Evolutionary conservation across 1,140 invertebrate genomes (phyloP), one percentile per base, ranked within the genome.

Genomic region (Temnothorax longispinosus): DNA sequence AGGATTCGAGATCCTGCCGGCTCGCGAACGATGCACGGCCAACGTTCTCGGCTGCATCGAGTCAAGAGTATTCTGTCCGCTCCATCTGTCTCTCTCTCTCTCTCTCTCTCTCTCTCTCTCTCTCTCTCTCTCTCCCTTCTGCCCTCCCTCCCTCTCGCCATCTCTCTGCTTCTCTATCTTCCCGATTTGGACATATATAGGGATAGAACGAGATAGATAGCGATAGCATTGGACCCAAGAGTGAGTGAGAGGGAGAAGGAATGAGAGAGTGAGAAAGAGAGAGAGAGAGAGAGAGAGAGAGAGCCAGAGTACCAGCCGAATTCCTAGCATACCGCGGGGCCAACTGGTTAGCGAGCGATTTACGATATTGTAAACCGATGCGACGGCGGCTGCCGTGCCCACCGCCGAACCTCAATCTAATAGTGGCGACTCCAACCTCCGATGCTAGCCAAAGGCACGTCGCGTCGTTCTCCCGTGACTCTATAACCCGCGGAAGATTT

Each of bases 341-440:
- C 93, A 91, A 94, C 94, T 94, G 94, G 94, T 95, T 94, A 94
- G 94, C 93, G 91, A 93, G 91, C 93, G 94, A 94, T 95, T 94
- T 94, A 95, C 93, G 94, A 94, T 95, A 95, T 95, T 94, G 93
- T 94, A 94, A 95, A 94, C 93, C 94, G 89, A 95, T 94, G 90
- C 92, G 92, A 92, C 91, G 92, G 88, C 87, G 89, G 91, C 89
- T 80, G 80, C 71, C 62, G 86, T 91, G 90, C 89, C 90, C 90
- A 91, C 87, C 91, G 85, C 85, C 82, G 89, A 91, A 93, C 93
- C 92, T 93, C 92, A 91, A 94, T 94, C 93, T 94, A 94, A 94
- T 94, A 94, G 93, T 93, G 93, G 93, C 92, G 92, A 94, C 92
- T 94, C 92, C 56, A 85, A 88, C 87, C 87, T 90, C 88, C 85